Evolutionary conservation across 2,797 vertebrate species (phyloP).

Genomic region (Macropus fuliginosus): DNA sequence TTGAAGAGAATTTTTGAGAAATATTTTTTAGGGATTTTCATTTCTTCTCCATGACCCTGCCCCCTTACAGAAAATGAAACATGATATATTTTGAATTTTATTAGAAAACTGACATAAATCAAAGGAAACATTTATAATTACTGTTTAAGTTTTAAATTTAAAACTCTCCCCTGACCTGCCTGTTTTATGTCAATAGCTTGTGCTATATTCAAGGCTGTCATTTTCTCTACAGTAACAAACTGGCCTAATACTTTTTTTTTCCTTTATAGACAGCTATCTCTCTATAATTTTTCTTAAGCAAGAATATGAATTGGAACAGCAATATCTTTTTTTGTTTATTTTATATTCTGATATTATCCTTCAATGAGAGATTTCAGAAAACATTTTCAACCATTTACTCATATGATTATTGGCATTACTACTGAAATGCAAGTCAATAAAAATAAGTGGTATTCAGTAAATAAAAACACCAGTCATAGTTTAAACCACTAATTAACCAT

Average conservation of each 20-base stretch:
- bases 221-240: conserved; percentile 31
- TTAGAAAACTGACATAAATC: conserved; percentile 1
- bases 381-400: background rate
- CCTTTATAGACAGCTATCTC: background rate
- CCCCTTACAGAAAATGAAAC: background rate
- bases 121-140: background rate
- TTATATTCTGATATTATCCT: background rate
- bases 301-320: background rate
- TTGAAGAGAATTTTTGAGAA: background rate
- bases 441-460: conserved; percentile 27
- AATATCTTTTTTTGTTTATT: conserved; percentile 26
- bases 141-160: background rate
- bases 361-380: background rate
- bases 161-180: background rate
- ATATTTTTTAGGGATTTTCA: background rate
- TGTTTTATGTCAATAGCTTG: background rate
- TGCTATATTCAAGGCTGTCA: background rate
- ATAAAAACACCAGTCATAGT: conserved; percentile 40
- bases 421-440: conserved; percentile 43
- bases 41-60: background rate
- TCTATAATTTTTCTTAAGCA: conserved; percentile 34
- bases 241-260: conserved; percentile 14
- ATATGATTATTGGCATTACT: background rate
- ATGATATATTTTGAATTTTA: background rate
- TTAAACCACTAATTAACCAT: conserved; percentile 37